phyloP scores from a whole-genome alignment of 2,113 vertebrate species.

The Aramus guarauna region DNA sequence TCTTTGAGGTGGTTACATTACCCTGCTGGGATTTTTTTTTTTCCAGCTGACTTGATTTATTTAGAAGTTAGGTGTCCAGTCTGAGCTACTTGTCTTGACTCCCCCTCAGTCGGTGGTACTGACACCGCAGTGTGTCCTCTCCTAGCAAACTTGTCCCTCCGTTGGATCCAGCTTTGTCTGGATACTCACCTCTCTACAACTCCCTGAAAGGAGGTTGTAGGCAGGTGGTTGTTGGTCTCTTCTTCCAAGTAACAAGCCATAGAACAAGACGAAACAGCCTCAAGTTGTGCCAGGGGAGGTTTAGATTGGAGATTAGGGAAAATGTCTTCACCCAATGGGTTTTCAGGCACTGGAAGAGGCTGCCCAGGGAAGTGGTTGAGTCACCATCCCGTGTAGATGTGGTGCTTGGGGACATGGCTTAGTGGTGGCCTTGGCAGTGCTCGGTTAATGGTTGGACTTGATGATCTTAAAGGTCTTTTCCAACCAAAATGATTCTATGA shows the following conservation, averaged over 20 bases:
- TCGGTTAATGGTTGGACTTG: background rate
- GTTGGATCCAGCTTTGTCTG: background rate
- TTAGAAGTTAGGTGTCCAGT: background rate
- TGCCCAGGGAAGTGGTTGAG: no score
- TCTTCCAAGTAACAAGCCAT: background rate
- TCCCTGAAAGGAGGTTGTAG: background rate
- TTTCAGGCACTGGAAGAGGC: no score
- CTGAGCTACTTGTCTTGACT: background rate
- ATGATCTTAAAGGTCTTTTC: background rate
- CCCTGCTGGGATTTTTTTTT: background rate
- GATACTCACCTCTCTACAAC: background rate
- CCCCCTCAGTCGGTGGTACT: background rate
- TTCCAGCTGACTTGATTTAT: background rate
- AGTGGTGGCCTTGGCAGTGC: background rate
- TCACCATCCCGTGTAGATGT: no score
- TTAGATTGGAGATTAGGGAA: background rate
- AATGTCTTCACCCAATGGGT: no score
- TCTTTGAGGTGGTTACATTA: background rate
- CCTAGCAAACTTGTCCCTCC: background rate
- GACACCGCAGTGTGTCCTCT: fast-evolving
- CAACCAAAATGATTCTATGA: background rate
- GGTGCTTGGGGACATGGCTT: no score
- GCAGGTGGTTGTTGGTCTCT: background rate
- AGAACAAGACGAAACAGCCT: background rate
- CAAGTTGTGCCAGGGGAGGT: background rate